Conservation (phyloP, 2,113 vertebrate species). For the Caloenas nicobarica region DNA sequence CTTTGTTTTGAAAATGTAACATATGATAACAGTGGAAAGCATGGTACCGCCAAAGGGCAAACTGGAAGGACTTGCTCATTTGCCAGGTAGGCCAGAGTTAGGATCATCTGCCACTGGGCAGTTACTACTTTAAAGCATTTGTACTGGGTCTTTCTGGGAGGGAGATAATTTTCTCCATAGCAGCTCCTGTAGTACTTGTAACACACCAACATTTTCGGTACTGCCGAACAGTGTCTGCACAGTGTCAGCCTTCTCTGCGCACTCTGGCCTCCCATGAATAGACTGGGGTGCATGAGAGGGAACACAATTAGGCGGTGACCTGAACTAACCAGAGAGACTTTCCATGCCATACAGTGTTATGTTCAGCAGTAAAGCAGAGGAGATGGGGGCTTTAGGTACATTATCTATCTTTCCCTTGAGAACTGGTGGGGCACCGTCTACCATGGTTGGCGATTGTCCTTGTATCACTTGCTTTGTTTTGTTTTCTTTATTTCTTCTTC, state of each 20-base stretch:
- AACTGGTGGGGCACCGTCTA: neutral
- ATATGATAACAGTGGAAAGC: neutral
- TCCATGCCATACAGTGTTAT: neutral
- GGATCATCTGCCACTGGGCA: neutral
- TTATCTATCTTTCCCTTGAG: rapidly evolving
- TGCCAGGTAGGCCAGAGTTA: neutral
- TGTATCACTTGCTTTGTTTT: neutral
- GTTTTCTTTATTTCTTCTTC: neutral
- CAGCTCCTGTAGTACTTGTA: neutral
- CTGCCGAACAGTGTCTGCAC: neutral
- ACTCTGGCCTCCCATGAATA: neutral
- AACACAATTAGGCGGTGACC: neutral
- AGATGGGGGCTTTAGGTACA: neutral
- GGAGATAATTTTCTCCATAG: neutral
- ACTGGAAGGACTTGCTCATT: neutral
- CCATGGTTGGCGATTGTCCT: neutral
- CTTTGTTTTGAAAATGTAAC: neutral
- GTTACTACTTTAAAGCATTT: neutral
- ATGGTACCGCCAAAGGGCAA: neutral
- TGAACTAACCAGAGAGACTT: neutral
- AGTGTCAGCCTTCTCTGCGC: neutral
- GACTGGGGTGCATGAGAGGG: rapidly evolving
- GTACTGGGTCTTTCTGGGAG: neutral
- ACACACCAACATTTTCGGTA: neutral
- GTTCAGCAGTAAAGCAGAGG: neutral